These are phyloP conservation scores for Benitochromis conjunctus DNA, from an alignment of 2,113 vertebrate species.

Conservation along the genomic window DNA sequence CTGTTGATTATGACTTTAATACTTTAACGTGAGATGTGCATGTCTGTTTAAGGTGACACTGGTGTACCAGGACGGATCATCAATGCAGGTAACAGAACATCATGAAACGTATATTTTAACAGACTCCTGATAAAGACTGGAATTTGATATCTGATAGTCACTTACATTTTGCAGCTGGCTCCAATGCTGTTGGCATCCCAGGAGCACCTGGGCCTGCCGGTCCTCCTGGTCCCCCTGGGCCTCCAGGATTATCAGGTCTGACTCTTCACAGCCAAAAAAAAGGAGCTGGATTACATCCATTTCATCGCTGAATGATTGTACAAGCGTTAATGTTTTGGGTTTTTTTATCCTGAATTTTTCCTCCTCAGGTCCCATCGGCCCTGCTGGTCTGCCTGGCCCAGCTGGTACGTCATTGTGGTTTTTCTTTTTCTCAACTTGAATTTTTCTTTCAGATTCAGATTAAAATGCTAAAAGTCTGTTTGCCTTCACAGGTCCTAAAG, in stretches of 20 bases:
- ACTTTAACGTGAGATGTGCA: neutral
- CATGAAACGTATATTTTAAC: neutral
- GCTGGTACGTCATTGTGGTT: slow-evolving; percentile 72
- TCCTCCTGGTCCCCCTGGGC: slow-evolving; percentile 81
- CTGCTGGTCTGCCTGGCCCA: slow-evolving; percentile 88
- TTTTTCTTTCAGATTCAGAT: neutral
- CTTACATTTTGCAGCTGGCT: slow-evolving; percentile 73
- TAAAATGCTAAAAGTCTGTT: neutral
- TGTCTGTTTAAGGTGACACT: slow-evolving; percentile 58
- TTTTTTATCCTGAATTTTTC: neutral
- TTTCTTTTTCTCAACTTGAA: neutral
- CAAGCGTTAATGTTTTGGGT: neutral
- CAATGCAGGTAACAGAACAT: slow-evolving; percentile 76
- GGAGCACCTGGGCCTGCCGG: slow-evolving; percentile 88
- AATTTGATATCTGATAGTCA: neutral
- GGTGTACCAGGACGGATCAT: slow-evolving; percentile 83
- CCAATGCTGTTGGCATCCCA: slow-evolving; percentile 77
- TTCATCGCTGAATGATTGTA: neutral
- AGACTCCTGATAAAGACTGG: neutral
- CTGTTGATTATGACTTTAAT: neutral
- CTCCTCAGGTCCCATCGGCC: slow-evolving; percentile 84
- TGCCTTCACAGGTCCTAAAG: slow-evolving; percentile 68
- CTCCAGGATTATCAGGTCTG: slow-evolving; percentile 88
- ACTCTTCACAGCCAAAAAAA: neutral
- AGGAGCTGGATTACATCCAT: neutral